Percentiles rank a stretch among this genome's conserved stretches.
Conservation (phyloP, 2,888 invertebrate genomes). For the Steinernema carpocapsae region DNA sequence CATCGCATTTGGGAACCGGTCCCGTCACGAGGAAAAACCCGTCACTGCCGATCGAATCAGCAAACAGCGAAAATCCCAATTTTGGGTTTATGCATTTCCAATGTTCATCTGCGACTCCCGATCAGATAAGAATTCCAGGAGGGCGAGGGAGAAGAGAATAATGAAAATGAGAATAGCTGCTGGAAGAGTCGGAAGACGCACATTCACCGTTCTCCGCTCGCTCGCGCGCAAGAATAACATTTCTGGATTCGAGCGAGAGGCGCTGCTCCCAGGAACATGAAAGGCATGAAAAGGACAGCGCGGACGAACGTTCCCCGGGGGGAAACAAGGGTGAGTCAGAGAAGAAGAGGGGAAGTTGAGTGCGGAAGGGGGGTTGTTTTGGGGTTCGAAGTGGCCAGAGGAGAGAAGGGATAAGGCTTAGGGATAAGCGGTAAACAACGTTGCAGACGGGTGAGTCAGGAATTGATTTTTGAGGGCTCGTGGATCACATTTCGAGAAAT, state of each 20-base stretch:
- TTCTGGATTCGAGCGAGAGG: constrained; percentile 10
- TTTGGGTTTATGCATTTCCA: too few relatives aligned
- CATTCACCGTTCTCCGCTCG: constrained; percentile 2
- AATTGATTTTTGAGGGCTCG: background rate
- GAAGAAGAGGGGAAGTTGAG: background rate
- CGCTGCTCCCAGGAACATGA: background rate
- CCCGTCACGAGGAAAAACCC: too few relatives aligned
- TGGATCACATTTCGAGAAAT: too few relatives aligned
- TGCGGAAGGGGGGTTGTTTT: background rate
- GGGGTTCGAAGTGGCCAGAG: background rate
- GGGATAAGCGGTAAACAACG: background rate
- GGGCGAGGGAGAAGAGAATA: too few relatives aligned
- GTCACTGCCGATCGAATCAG: too few relatives aligned
- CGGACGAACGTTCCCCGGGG: constrained; percentile 9
- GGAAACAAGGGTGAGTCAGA: constrained; percentile 15
- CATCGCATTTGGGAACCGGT: too few relatives aligned
- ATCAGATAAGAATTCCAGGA: background rate
- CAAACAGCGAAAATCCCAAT: too few relatives aligned
- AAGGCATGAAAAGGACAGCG: background rate
- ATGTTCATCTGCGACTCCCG: background rate
- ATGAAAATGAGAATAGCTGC: too few relatives aligned
- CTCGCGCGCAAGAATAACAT: constrained; percentile 27
- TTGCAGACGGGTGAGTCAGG: background rate
- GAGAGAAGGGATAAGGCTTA: background rate
- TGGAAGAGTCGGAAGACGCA: background rate